Conservation (phyloP, 2,888 invertebrate genomes). For the Noctua janthina region DNA sequence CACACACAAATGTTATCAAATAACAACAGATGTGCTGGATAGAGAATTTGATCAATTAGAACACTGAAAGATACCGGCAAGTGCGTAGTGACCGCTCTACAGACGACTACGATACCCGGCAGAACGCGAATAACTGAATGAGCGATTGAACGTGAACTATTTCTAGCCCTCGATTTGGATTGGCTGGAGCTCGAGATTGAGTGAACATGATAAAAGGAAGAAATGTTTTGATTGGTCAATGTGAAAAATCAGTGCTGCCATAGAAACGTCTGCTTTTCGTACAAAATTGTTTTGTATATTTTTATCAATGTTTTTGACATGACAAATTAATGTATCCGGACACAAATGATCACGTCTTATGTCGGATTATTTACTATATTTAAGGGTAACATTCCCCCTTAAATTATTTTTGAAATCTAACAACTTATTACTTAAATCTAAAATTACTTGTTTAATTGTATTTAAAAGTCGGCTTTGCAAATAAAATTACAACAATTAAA, state of each 20-base stretch:
- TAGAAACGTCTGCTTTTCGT: neutral
- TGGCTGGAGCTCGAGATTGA: constrained; percentile 33
- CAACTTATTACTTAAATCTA: neutral
- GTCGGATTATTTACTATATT: neutral
- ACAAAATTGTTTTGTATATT: neutral
- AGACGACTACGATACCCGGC: constrained; percentile 85
- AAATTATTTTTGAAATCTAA: neutral
- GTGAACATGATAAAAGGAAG: constrained; percentile 30
- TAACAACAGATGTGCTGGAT: constrained; percentile 71
- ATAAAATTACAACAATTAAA: neutral
- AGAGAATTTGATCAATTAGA: constrained; percentile 66
- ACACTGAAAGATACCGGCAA: constrained; percentile 83
- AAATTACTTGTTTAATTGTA: neutral
- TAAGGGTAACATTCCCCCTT: neutral
- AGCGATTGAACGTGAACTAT: constrained; percentile 29
- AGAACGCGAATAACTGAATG: constrained; percentile 82
- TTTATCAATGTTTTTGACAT: neutral
- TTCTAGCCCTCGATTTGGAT: constrained; percentile 31
- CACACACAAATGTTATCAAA: constrained; percentile 78
- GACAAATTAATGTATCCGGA: neutral
- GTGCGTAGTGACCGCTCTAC: constrained; percentile 81
- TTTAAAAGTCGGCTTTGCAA: neutral
- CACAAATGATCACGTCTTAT: neutral
- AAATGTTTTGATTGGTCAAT: constrained; percentile 42
- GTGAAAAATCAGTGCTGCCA: constrained; percentile 33